Conservation (phyloP, 2,797 vertebrate species). For the Salmo trutta region DNA sequence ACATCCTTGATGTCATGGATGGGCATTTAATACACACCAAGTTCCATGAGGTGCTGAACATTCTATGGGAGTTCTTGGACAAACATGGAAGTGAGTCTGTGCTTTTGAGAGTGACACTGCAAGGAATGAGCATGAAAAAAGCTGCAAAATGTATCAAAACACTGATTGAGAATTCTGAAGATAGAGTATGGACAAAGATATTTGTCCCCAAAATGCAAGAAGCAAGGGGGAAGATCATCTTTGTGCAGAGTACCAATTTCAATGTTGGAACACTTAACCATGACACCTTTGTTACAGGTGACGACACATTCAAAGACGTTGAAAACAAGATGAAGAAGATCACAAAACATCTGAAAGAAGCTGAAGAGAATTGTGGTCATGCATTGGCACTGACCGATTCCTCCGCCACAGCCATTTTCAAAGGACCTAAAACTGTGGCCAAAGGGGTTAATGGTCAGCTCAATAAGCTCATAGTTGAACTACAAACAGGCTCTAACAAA, state of each 20-base stretch:
- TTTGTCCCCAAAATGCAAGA: constrained; percentile 42
- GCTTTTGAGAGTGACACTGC: constrained; percentile 48
- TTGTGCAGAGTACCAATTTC: constrained; percentile 39
- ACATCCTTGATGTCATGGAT: constrained; percentile 30
- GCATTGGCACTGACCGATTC: constrained; percentile 39
- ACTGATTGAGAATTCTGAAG: constrained; percentile 1
- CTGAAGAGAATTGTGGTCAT: constrained; percentile 26
- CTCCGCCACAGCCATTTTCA: rapidly evolving
- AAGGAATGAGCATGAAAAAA: not conserved
- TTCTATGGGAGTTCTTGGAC: constrained; percentile 43
- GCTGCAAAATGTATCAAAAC: not conserved
- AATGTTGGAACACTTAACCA: constrained; percentile 18
- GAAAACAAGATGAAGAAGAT: constrained; percentile 28
- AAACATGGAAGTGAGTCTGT: constrained; percentile 41
- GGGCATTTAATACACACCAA: constrained; percentile 20
- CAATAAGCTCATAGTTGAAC: constrained; percentile 3
- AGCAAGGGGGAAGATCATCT: constrained; percentile 57
- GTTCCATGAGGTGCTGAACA: constrained; percentile 40
- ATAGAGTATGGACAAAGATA: constrained; percentile 30
- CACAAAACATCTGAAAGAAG: not conserved
- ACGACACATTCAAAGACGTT: constrained; percentile 7
- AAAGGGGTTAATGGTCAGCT: constrained; percentile 33
- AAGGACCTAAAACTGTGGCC: constrained; percentile 2
- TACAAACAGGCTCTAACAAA: not conserved
- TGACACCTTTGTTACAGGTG: constrained; percentile 23